These are phyloP conservation scores for Riptortus pedestris DNA, from an alignment of 1,140 invertebrate genomes.

Conservation along the genomic window DNA sequence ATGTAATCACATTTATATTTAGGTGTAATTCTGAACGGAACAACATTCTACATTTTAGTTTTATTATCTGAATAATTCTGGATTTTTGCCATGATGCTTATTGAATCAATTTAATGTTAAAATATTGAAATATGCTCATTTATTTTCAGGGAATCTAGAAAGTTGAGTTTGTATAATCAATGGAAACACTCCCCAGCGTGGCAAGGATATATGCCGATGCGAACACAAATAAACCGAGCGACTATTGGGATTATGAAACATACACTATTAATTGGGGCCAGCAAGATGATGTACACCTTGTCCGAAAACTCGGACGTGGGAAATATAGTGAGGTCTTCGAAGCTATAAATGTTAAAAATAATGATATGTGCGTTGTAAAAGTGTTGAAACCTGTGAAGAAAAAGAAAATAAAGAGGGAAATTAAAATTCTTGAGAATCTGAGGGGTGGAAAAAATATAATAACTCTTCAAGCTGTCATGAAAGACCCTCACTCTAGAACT, in stretches of 20 bases:
- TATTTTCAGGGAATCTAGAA: too few relatives aligned
- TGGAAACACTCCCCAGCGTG: conserved; percentile 73
- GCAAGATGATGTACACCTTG: conserved; percentile 98
- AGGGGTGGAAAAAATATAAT: conserved; percentile 99
- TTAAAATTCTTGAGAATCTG: conserved; percentile 99
- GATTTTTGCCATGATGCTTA: too few relatives aligned
- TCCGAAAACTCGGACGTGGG: conserved; percentile 94
- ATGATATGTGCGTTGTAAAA: conserved; percentile 99
- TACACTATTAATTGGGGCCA: conserved; percentile 97
- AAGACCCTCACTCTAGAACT: conserved; percentile 97
- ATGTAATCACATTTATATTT: too few relatives aligned
- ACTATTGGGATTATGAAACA: conserved; percentile 99
- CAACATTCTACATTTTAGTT: too few relatives aligned
- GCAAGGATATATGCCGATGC: conserved; percentile 96
- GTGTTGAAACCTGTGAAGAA: conserved; percentile 99
- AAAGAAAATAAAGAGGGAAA: conserved; percentile 99
- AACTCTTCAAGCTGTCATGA: conserved; percentile 93
- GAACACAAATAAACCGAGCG: conserved; percentile 92
- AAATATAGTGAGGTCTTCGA: conserved; percentile 99
- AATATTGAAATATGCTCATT: too few relatives aligned
- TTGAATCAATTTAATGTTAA: too few relatives aligned
- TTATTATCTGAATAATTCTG: too few relatives aligned
- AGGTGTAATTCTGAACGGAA: too few relatives aligned
- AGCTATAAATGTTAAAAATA: conserved; percentile 96
- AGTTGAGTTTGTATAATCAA: too few relatives aligned